Evolutionary conservation across 2,888 invertebrate species (phyloP), one percentile per base, ranked within the genome.

Genomic region (Entomobrya multifasciata): DNA sequence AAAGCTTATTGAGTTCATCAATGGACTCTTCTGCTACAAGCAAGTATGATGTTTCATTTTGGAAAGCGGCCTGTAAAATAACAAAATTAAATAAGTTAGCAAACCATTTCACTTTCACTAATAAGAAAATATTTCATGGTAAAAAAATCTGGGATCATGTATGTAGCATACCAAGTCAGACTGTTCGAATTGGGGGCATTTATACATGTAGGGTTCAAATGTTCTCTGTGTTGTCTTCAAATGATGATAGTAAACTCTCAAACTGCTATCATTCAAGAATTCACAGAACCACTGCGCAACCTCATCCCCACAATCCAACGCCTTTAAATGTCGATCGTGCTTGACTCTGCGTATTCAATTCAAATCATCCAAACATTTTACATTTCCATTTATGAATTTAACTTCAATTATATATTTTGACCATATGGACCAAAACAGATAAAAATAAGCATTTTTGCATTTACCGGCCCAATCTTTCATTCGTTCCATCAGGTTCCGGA

Each of bases 261-360:
- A 22, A 1, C 65, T 67, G 52, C 81, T 82, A n/a, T 81, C 78
- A 11, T 70, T 86, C 27, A 91, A 70, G 79, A 92, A 94, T 91
- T 92, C 94, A 0, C 95, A 95, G 91, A 97, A 93, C 97, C 97
- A 97, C 79, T 94, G 94, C 20, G 95, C 94, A 13, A 94, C 95
- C 88, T 94, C 94, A 85, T 94, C 94, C 0, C 97, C 97, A 92
- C 96, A 97, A 91, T 96, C 95, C 90, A 94, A 93, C 0, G 95
- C 95, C 0, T 94, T 93, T 0, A 96, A 93, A 52, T 91, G 87
- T 44, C 91, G 92, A 57, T 92, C 92, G 91, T 93, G 88, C 60
- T 88, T 93, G 1, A 93, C 92, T 88, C 92, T 92, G 77, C 22
- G 62, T 25, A 41, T 47, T 76, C 2, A 47, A 36, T 36, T 44